phyloP scores from a whole-genome alignment of 2,888 invertebrate species.

The Furcula furcula region DNA sequence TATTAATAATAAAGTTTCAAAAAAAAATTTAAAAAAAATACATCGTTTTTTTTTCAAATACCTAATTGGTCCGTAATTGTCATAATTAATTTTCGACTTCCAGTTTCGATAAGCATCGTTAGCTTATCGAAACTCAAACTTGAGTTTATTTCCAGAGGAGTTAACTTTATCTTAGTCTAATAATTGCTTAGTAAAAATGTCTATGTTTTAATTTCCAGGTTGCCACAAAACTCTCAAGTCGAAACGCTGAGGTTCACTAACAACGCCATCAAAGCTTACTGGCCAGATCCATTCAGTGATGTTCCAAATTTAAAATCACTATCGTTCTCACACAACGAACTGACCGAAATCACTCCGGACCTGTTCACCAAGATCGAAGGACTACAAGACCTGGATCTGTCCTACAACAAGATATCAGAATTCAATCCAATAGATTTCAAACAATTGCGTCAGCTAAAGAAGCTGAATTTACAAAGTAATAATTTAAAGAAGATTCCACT shows the following conservation, averaged over 20 bases:
- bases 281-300: conserved; percentile 70
- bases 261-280: conserved; percentile 68
- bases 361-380: conserved; percentile 64
- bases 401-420: conserved; percentile 69
- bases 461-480: conserved; percentile 74
- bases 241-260: conserved; percentile 64
- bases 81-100: too few species aligned
- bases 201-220: conserved; percentile 46
- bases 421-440: conserved; percentile 67
- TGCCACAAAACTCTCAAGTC: conserved; percentile 66
- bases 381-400: conserved; percentile 76
- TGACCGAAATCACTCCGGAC: conserved; percentile 66
- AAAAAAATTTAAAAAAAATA: too few species aligned
- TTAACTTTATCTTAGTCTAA: too few species aligned
- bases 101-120: too few species aligned
- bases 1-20: too few species aligned
- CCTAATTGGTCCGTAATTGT: too few species aligned
- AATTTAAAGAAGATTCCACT: conserved; percentile 60
- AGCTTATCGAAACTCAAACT: too few species aligned
- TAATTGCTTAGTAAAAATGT: too few species aligned
- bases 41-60: too few species aligned
- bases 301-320: conserved; percentile 62
- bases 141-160: too few species aligned
- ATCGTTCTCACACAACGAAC: conserved; percentile 74
- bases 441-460: conserved; percentile 50